phyloP scores from a whole-genome alignment of 2,888 invertebrate species.

The Salticus scenicus region DNA sequence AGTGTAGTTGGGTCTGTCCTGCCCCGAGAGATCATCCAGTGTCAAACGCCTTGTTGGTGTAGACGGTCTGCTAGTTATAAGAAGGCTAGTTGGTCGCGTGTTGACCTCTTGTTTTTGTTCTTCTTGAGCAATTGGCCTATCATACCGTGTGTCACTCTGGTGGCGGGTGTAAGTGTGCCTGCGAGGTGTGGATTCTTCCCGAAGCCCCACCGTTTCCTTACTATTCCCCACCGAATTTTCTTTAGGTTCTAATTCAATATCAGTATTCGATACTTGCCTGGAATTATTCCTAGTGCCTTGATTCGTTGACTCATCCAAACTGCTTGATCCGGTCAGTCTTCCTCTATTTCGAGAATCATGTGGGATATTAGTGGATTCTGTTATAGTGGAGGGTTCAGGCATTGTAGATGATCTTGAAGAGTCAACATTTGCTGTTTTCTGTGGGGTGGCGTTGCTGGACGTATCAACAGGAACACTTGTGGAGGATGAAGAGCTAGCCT shows the following conservation, averaged over 20 bases:
- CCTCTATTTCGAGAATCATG: conserved; percentile 31
- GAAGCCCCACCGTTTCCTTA: conserved; percentile 57
- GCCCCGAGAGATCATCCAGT: conserved; percentile 71
- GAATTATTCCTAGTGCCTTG: conserved; percentile 40
- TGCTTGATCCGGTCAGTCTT: conserved; percentile 36
- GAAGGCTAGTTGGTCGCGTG: conserved; percentile 32
- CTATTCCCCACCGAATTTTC: conserved; percentile 57
- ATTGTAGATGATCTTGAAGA: conserved; percentile 14
- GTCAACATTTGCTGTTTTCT: conserved; percentile 23
- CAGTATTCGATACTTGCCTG: conserved; percentile 69
- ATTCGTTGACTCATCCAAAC: conserved; percentile 28
- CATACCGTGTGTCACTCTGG: conserved; percentile 70
- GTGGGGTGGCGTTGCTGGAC: neutral
- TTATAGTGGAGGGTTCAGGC: conserved; percentile 37
- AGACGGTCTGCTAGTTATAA: conserved; percentile 30
- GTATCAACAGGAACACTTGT: conserved; percentile 71
- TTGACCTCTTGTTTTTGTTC: conserved; percentile 22
- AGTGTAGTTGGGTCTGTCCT: conserved; percentile 72
- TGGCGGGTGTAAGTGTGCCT: conserved; percentile 61
- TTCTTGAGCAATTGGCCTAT: conserved; percentile 49
- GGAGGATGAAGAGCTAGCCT: conserved; percentile 49
- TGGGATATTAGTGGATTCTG: conserved; percentile 38
- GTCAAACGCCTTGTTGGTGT: conserved; percentile 54
- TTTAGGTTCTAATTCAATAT: conserved; percentile 50
- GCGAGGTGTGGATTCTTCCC: conserved; percentile 38